A percentile compares a stretch with the other conserved stretches of the same genome.
Conservation (phyloP, 1,140 invertebrate genomes). For the Aphelenchoides besseyi region DNA sequence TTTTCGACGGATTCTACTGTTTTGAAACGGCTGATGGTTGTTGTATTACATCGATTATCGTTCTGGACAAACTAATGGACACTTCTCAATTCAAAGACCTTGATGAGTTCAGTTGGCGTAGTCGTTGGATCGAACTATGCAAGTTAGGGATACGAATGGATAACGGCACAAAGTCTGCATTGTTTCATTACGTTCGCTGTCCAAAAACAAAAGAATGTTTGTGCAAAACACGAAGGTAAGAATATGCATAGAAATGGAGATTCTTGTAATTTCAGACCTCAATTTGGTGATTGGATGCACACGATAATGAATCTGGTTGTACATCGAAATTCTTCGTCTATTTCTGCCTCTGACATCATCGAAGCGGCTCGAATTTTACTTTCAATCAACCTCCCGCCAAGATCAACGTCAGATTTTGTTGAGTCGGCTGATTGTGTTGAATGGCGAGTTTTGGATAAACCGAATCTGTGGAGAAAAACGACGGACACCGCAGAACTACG, state of each 20-base stretch:
- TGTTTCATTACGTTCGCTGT: not conserved
- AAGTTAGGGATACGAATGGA: not conserved
- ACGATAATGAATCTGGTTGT: not conserved
- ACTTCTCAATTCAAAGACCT: not conserved
- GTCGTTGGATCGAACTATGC: not conserved
- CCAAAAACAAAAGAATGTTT: not conserved
- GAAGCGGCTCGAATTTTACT: not conserved
- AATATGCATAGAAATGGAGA: not conserved
- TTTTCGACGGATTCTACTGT: conserved; percentile 15
- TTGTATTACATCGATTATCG: not conserved
- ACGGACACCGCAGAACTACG: conserved; percentile 2
- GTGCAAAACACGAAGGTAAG: not conserved
- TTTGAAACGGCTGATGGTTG: not conserved
- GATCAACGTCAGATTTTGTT: not conserved
- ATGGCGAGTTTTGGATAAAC: not conserved
- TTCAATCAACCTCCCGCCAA: not conserved
- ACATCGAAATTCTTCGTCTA: conserved; percentile 8
- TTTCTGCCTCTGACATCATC: not conserved
- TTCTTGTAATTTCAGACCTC: not conserved
- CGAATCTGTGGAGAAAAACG: conserved; percentile 7
- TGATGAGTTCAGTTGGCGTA: not conserved
- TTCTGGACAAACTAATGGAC: conserved; percentile 5
- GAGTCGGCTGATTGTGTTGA: conserved; percentile 5
- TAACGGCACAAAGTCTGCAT: not conserved
- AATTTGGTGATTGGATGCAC: conserved; percentile 14